Base-by-base conservation (phyloP, 2,888 invertebrate species). In the Amorpha juglandis region DNA sequence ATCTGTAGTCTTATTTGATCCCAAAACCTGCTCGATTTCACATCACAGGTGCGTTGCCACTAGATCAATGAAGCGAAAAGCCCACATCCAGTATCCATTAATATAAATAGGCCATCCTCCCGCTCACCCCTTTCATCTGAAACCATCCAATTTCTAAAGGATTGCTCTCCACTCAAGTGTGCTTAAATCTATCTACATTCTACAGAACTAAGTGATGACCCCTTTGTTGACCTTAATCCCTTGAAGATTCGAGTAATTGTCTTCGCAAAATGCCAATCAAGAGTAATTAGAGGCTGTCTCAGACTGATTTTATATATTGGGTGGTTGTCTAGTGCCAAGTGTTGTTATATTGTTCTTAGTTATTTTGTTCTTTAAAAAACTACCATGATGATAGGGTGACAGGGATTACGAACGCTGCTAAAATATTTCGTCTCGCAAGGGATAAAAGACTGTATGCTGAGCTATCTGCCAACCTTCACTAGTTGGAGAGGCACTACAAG, bases 241-340 rank as follows among this genome's bases (percentile, higher is more conserved):
- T 58, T 35, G 19, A 42, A 58, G 58, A 12, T 12, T 19, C 38
- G 6, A 12, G 58, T 55, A 55, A 55, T 58, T 58, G 42, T 16
- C 27, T 52, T 9, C 14, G 33, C 53, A 21, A 58, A 42, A 42
- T 58, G 58, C 58, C 58, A 58, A 42, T 58, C 12, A 38, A 38
- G 16, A 16, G 16, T 55, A 58, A 58, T 58, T 58, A 58, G 19
- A 12, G 1, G 11, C 19, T 58, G 58, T 42, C 42, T 42, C 19
- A 0, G 52, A 12, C 33, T 27, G 33, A 52, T 33, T 42, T 19
- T 58, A 58, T 58, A 42, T 58, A 58, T 19, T 42, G 19, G 42
- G 16, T 58, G 33, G 27, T 53, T 53, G 42, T 11, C 19, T 58
- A 19, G 6, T 12, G 11, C 58, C 8, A 58, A 58, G 38, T 38